phyloP scores from a whole-genome alignment of 2,113 vertebrate genomes.

The Climacteris rufus region DNA sequence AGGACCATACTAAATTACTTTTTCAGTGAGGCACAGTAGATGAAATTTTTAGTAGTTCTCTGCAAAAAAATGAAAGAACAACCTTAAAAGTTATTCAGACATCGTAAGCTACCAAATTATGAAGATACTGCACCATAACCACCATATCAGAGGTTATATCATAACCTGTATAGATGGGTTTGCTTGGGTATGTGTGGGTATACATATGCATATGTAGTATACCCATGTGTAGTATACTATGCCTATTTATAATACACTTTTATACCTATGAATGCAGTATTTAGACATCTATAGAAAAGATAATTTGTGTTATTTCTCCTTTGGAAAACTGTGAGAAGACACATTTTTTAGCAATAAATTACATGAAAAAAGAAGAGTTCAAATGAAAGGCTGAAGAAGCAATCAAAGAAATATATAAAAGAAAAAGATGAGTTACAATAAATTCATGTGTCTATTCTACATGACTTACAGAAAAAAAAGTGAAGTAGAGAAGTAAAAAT shows the following conservation, averaged over 20 bases:
- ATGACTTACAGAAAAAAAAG: background rate
- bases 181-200: background rate
- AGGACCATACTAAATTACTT: background rate
- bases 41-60: background rate
- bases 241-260: background rate
- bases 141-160: background rate
- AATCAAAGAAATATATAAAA: background rate
- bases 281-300: background rate
- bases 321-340: background rate
- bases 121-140: background rate
- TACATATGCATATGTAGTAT: background rate
- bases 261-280: background rate
- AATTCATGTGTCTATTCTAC: background rate
- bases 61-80: background rate
- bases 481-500: background rate
- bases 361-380: background rate
- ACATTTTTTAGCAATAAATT: background rate
- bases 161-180: background rate
- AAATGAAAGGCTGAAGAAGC: background rate
- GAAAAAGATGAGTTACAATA: background rate
- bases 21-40: background rate
- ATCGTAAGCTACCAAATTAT: background rate
- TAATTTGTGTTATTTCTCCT: background rate
- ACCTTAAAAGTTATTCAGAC: background rate
- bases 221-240: background rate